phyloP scores from a whole-genome alignment of 2,888 invertebrate genomes.

The Eutolmus rufibarbis region DNA sequence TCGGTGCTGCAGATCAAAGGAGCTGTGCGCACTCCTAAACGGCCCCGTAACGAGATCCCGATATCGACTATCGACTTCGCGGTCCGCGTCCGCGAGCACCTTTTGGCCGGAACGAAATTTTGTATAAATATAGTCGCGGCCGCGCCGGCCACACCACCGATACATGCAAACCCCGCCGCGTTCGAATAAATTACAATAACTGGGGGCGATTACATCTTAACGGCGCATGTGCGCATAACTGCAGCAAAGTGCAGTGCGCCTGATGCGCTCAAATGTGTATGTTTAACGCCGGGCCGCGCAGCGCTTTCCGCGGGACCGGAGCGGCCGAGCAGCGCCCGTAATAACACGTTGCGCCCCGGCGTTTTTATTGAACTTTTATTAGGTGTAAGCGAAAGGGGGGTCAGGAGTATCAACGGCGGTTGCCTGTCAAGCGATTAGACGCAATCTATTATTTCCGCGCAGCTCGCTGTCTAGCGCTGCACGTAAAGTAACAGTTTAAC shows the following conservation, averaged over 20 bases:
- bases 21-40: slow-evolving; percentile 31
- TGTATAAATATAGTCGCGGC: slow-evolving; percentile 41
- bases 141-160: background rate
- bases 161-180: background rate
- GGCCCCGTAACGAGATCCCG: slow-evolving; percentile 31
- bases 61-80: slow-evolving; percentile 32
- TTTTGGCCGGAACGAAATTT: slow-evolving; percentile 47
- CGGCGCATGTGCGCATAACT: slow-evolving; percentile 46
- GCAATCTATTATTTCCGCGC: slow-evolving; percentile 42
- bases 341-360: slow-evolving; percentile 35
- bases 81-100: background rate
- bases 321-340: slow-evolving; percentile 27
- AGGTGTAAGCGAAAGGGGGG: slow-evolving; percentile 40
- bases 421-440: slow-evolving; percentile 42
- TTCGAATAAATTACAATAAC: slow-evolving; percentile 47
- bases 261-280: slow-evolving; percentile 43
- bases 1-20: slow-evolving; percentile 21
- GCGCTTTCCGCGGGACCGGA: background rate
- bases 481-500: slow-evolving; percentile 46
- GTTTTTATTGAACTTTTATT: slow-evolving; percentile 41
- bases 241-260: slow-evolving; percentile 43
- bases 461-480: slow-evolving; percentile 18
- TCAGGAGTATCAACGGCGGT: slow-evolving; percentile 35
- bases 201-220: slow-evolving; percentile 42
- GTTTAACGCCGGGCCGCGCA: slow-evolving; percentile 40